Percentiles rank a stretch among this genome's conserved stretches.
phyloP scores from a whole-genome alignment of 2,888 invertebrate species.

The Odontomyia ornata region DNA sequence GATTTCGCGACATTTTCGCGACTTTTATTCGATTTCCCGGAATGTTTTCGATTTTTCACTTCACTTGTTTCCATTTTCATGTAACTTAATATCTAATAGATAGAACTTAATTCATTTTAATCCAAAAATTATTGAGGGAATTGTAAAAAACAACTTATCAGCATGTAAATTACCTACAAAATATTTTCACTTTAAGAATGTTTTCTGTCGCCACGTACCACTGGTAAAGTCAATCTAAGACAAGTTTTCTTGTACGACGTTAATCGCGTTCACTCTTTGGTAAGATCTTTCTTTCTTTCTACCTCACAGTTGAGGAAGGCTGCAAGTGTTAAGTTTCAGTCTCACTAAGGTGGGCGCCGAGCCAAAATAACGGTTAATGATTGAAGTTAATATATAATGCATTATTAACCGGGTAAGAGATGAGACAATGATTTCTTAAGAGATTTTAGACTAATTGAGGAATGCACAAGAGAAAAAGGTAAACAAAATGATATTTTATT shows the following conservation, averaged over 20 bases:
- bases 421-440: too few species aligned
- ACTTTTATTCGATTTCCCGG: constrained; percentile 44
- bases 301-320: too few species aligned
- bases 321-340: too few species aligned
- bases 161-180: background rate
- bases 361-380: too few species aligned
- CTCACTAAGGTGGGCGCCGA: too few species aligned
- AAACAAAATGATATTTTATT: too few species aligned
- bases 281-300: constrained; percentile 1
- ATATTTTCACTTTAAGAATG: constrained; percentile 30
- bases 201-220: constrained; percentile 35
- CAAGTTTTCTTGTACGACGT: constrained; percentile 27
- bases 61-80: constrained; percentile 46
- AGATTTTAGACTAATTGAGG: too few species aligned
- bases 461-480: too few species aligned
- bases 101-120: constrained; percentile 29
- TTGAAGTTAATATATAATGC: too few species aligned
- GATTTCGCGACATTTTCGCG: constrained; percentile 34
- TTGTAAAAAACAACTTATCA: background rate
- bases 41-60: constrained; percentile 45
- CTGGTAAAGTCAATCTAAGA: constrained; percentile 5
- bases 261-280: constrained; percentile 2
- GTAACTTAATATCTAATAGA: background rate
- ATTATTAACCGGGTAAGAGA: too few species aligned
- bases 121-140: too few species aligned